Evolutionary conservation across 1,140 invertebrate species (phyloP).

Genomic region (Pollicipes pollicipes): DNA sequence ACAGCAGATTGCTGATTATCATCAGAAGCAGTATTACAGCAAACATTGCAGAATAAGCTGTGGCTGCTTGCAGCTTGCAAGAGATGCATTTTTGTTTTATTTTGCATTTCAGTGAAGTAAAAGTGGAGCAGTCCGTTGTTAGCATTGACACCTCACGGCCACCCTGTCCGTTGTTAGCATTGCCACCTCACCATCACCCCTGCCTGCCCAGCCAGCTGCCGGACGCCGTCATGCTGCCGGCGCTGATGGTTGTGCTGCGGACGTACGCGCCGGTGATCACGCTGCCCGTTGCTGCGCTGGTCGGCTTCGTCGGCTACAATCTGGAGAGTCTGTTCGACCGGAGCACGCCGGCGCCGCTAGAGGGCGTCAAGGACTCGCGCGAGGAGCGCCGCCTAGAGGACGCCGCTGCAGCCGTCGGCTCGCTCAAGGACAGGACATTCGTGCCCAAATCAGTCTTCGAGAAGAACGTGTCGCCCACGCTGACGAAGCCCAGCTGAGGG

Average conservation of each 20-base stretch:
- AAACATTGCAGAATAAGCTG: too few relatives aligned
- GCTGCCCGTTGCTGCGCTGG: conserved; percentile 52
- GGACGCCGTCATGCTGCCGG: conserved; percentile 45
- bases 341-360: neutral
- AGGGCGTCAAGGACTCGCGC: neutral
- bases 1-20: too few relatives aligned
- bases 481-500: conserved; percentile 2
- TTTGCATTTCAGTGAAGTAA: too few relatives aligned
- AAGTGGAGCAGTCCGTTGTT: too few relatives aligned
- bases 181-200: too few relatives aligned
- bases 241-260: conserved; percentile 39
- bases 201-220: too few relatives aligned
- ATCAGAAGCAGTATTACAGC: too few relatives aligned
- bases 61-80: too few relatives aligned
- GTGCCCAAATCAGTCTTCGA: conserved; percentile 11
- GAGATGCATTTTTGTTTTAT: too few relatives aligned
- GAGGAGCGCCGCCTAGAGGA: neutral
- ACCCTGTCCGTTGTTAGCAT: too few relatives aligned
- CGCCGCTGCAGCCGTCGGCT: neutral
- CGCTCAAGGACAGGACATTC: conserved; percentile 1
- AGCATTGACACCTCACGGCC: too few relatives aligned
- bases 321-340: conserved; percentile 8
- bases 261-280: conserved; percentile 57
- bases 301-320: conserved; percentile 55
- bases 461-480: conserved; percentile 8